phyloP scores from a whole-genome alignment of 2,113 vertebrate species.

The Macquaria ambigua region DNA sequence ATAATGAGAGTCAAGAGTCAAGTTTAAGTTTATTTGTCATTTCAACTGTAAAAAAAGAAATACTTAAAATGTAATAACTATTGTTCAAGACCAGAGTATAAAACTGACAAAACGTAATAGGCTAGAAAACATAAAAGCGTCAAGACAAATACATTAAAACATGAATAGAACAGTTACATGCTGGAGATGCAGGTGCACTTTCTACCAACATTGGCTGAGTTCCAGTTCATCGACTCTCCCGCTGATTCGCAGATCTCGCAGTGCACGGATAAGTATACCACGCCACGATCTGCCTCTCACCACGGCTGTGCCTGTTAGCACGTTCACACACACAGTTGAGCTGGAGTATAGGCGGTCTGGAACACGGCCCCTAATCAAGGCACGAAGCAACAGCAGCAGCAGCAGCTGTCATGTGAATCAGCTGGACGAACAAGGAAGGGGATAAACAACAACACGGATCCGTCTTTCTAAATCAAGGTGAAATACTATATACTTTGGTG shows the following conservation, averaged over 20 bases:
- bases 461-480: constrained; percentile 66
- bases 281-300: background rate
- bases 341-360: constrained; percentile 2
- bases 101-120: background rate
- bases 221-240: background rate
- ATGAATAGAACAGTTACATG: background rate
- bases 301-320: background rate
- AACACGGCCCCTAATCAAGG: constrained; percentile 10
- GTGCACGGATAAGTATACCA: constrained; percentile 16
- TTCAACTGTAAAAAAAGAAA: no score
- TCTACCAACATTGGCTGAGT: background rate
- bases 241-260: constrained; percentile 53
- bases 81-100: no score
- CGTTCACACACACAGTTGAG: background rate
- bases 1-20: no score
- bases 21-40: background rate
- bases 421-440: constrained; percentile 77
- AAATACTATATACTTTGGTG: background rate
- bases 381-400: constrained; percentile 47
- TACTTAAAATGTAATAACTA: no score
- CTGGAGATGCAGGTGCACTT: constrained; percentile 8
- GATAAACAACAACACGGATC: constrained; percentile 68
- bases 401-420: constrained; percentile 83
- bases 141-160: background rate
- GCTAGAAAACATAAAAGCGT: background rate